phyloP scores from a whole-genome alignment of 2,888 invertebrate species.

The Agrotis clavis region DNA sequence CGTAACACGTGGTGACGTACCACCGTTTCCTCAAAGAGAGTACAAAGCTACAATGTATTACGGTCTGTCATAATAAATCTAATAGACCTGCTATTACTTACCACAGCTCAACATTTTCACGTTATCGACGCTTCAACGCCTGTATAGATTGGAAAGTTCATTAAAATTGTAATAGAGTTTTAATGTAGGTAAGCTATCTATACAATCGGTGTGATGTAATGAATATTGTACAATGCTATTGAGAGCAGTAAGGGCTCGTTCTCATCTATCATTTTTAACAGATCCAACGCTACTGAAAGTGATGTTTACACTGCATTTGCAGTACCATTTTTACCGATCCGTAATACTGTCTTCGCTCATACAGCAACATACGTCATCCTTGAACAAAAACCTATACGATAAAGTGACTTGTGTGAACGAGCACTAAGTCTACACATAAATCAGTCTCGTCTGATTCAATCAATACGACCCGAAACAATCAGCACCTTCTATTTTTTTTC shows the following conservation, averaged over 20 bases:
- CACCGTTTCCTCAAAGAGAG: slow-evolving; percentile 36
- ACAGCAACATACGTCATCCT: too few species aligned
- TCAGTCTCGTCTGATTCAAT: background rate
- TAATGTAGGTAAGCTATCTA: background rate
- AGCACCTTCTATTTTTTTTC: too few species aligned
- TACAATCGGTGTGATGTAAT: slow-evolving; percentile 18
- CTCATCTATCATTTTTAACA: background rate
- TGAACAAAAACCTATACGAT: too few species aligned
- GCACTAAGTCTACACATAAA: too few species aligned
- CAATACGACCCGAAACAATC: too few species aligned
- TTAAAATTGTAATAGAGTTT: slow-evolving; percentile 46
- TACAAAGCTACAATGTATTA: slow-evolving; percentile 42
- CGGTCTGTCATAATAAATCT: slow-evolving; percentile 44
- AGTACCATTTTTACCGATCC: too few species aligned
- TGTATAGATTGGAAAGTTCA: slow-evolving; percentile 53
- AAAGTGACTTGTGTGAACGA: too few species aligned
- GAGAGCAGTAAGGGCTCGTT: background rate
- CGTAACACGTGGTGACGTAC: slow-evolving; percentile 1
- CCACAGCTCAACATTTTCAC: slow-evolving; percentile 36
- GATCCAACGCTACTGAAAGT: too few species aligned
- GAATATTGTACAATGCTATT: background rate
- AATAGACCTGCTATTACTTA: slow-evolving; percentile 26
- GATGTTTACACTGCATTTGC: too few species aligned
- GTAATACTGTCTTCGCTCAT: too few species aligned
- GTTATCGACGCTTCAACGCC: slow-evolving; percentile 29